Percentiles rank a stretch among this genome's conserved stretches.
phyloP scores from a whole-genome alignment of 2,113 vertebrate genomes.

The Vireo altiloquus region DNA sequence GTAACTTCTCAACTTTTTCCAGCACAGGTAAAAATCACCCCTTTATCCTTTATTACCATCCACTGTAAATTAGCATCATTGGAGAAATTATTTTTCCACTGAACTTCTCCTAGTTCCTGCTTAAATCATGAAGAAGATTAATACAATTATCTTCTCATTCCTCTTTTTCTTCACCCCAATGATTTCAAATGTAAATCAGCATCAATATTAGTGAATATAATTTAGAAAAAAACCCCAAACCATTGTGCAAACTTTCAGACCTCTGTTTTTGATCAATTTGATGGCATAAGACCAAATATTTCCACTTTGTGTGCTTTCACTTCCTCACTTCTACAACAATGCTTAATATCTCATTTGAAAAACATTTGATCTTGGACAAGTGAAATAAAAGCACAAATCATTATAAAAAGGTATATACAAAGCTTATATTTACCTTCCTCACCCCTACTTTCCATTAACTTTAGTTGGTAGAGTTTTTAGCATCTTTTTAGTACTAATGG shows the following conservation, averaged over 20 bases:
- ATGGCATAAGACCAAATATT: not conserved
- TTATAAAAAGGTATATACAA: not conserved
- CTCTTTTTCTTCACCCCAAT: not conserved
- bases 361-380: not conserved
- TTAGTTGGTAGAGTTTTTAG: not conserved
- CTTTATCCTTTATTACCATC: not conserved
- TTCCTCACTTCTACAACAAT: not conserved
- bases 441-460: not conserved
- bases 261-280: not conserved
- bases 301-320: not conserved
- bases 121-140: not conserved
- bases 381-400: not conserved
- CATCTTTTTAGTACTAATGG: not conserved
- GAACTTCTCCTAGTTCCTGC: not conserved
- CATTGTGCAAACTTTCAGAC: not conserved
- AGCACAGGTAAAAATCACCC: rapidly evolving
- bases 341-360: not conserved
- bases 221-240: not conserved
- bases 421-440: not conserved
- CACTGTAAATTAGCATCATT: not conserved
- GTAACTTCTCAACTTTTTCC: not conserved
- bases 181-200: not conserved
- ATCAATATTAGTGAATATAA: not conserved
- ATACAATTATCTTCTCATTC: not conserved
- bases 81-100: not conserved